Conservation (phyloP, 2,888 invertebrate genomes). For the Strigamia transsilvanica region DNA sequence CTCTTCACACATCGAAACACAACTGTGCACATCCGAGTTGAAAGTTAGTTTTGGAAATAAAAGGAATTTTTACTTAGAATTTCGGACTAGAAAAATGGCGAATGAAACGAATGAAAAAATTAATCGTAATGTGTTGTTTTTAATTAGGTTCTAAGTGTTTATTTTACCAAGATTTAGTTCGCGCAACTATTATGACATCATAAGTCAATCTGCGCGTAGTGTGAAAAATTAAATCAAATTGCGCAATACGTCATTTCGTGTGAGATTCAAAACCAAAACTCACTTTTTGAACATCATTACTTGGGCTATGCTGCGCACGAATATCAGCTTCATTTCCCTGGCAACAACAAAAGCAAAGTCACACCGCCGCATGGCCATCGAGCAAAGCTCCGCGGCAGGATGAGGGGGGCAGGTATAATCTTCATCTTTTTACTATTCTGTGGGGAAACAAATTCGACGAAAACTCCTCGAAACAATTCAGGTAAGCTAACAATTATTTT, state of each 20-base stretch:
- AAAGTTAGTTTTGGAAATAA: not conserved
- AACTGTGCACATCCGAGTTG: not conserved
- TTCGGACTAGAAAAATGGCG: not conserved
- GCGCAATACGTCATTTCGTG: not conserved
- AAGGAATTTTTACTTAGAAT: not conserved
- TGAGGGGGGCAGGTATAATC: constrained; percentile 30
- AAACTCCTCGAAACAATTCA: constrained; percentile 14
- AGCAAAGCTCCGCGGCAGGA: constrained; percentile 26
- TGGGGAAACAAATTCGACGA: not conserved
- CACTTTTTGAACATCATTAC: not conserved
- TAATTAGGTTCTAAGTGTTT: not conserved
- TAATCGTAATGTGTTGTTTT: not conserved
- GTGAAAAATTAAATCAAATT: not conserved
- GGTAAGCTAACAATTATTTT: constrained; percentile 9
- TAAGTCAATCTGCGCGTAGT: not conserved
- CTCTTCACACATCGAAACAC: not conserved
- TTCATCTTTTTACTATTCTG: constrained; percentile 16
- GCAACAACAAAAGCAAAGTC: constrained; percentile 26
- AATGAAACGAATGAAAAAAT: not conserved
- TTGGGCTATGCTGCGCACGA: not conserved
- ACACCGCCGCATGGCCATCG: constrained; percentile 26
- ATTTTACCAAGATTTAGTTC: not conserved
- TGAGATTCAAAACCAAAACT: not conserved
- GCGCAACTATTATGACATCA: not conserved
- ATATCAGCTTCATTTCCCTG: constrained; percentile 23